Evolutionary conservation across 2,888 invertebrate genomes (phyloP).

Genomic region (Ormyrus thymus): DNA sequence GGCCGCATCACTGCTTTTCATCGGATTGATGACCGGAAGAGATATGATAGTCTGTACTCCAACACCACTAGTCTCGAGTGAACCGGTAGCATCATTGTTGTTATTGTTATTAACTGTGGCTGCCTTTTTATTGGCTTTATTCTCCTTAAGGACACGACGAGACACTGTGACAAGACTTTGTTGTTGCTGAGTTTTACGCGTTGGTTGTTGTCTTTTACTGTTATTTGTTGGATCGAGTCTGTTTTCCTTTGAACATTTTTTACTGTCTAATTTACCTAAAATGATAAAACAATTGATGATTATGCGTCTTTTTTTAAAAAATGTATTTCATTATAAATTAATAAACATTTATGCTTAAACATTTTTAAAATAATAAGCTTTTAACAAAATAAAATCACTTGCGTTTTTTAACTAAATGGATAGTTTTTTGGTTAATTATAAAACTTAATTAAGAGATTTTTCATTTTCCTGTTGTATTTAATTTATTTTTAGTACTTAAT

Average conservation of each 20-base stretch:
- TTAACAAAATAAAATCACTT: neutral
- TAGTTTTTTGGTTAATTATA: neutral
- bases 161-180: slow-evolving; percentile 53
- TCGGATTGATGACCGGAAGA: slow-evolving; percentile 63
- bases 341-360: no score
- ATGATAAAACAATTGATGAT: neutral
- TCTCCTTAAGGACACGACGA: slow-evolving; percentile 70
- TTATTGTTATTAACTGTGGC: slow-evolving; percentile 4
- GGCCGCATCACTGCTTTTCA: slow-evolving; percentile 61
- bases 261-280: slow-evolving; percentile 54
- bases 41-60: slow-evolving; percentile 68
- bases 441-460: neutral
- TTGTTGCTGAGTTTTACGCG: slow-evolving; percentile 55
- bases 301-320: no score
- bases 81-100: slow-evolving; percentile 5
- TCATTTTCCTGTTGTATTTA: no score
- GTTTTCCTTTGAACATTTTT: slow-evolving; percentile 67
- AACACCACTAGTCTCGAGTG: slow-evolving; percentile 54
- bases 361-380: no score
- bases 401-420: neutral
- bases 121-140: slow-evolving; percentile 69
- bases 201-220: slow-evolving; percentile 55
- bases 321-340: no score
- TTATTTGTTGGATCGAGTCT: slow-evolving; percentile 58
- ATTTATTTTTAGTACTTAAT: neutral